Evolutionary conservation across 64 coral and sea anemone genomes (phyloP).

Genomic region (Montipora efflorescens): DNA sequence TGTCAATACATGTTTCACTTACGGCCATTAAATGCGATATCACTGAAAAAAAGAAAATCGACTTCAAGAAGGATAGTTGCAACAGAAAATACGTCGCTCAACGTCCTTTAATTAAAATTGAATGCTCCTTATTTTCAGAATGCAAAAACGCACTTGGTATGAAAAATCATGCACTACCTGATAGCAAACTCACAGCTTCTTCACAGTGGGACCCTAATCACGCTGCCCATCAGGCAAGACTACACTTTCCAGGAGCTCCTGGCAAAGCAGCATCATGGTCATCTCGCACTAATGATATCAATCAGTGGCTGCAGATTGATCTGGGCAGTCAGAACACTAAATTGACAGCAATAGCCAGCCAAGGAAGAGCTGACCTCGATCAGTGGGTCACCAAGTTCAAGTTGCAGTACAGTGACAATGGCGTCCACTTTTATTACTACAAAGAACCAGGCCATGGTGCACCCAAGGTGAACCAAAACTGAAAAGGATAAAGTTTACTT

Average conservation of each 20-base stretch:
- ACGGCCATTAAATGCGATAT: too few species aligned
- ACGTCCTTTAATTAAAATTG: too few species aligned
- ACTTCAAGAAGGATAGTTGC: too few species aligned
- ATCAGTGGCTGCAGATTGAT: neutral
- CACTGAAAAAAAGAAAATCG: too few species aligned
- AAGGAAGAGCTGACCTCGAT: neutral
- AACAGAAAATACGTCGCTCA: too few species aligned
- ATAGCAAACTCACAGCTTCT: neutral
- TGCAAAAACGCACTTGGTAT: constrained; percentile 5
- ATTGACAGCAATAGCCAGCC: neutral
- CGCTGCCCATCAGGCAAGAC: neutral
- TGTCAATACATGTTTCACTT: too few species aligned
- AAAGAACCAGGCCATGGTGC: neutral
- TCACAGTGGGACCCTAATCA: neutral
- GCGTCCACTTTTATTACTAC: neutral
- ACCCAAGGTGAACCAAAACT: neutral
- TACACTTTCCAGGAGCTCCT: neutral
- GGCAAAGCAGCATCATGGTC: neutral
- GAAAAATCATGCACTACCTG: neutral
- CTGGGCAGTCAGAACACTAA: neutral
- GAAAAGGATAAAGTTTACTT: neutral
- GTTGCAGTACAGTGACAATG: neutral
- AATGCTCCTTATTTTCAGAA: neutral
- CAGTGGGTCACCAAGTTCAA: neutral
- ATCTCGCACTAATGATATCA: neutral